phyloP scores from a whole-genome alignment of 2,113 vertebrate species.

The Tapirus terrestris region DNA sequence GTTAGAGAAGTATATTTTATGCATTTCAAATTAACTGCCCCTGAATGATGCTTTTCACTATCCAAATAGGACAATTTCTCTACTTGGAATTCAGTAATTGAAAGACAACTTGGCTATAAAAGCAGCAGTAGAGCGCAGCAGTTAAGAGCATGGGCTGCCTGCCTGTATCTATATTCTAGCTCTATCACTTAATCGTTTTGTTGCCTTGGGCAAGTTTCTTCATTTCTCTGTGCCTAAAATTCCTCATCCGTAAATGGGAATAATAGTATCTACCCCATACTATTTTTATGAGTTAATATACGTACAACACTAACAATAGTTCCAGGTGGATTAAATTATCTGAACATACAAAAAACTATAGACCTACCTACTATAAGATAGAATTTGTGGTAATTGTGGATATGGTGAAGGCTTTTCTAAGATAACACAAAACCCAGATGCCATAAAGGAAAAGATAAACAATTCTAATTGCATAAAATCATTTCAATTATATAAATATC shows the following conservation, averaged over 20 bases:
- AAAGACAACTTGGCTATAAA: not conserved
- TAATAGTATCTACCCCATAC: not conserved
- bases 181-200: not conserved
- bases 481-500: not conserved
- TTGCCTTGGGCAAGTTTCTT: not conserved
- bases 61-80: not conserved
- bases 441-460: not conserved
- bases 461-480: not conserved
- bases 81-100: not conserved
- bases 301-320: not conserved
- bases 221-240: not conserved
- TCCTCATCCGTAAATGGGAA: not conserved
- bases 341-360: not conserved
- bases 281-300: not conserved
- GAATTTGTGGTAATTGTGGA: not conserved
- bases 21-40: not conserved
- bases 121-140: not conserved
- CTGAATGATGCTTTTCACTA: not conserved
- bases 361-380: not conserved
- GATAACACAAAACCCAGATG: conserved; percentile 8
- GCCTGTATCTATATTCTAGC: not conserved
- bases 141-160: not conserved
- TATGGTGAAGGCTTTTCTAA: conserved; percentile 27
- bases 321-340: not conserved
- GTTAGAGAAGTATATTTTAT: not conserved